A percentile compares a stretch with the other conserved stretches of the same genome.
phyloP scores from a whole-genome alignment of 2,113 vertebrate genomes.

The Oophaga pumilio region DNA sequence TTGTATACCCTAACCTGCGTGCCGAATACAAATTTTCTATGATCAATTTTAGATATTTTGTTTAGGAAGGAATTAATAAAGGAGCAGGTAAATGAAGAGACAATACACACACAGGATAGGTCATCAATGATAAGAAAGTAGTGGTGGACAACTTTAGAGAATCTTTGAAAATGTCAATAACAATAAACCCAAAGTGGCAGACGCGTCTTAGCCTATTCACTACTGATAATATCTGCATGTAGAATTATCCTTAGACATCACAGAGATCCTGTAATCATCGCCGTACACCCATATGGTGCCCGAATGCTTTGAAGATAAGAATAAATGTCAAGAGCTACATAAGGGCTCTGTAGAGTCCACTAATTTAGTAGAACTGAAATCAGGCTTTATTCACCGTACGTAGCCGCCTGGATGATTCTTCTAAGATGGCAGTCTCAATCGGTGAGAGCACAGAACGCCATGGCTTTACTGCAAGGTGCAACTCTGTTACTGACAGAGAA shows the following conservation, averaged over 20 bases:
- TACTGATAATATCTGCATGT: not conserved
- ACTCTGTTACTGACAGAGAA: not conserved
- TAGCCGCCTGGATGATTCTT: not conserved
- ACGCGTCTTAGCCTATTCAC: not conserved
- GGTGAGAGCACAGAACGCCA: not conserved
- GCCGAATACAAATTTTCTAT: not conserved
- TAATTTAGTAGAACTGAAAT: constrained; percentile 15
- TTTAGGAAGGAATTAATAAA: too few relatives aligned
- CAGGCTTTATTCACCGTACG: constrained; percentile 4
- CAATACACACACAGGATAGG: too few relatives aligned
- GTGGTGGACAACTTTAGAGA: not conserved
- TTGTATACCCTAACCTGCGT: not conserved
- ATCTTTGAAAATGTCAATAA: not conserved
- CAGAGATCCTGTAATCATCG: not conserved
- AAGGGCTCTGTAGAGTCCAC: constrained; percentile 9
- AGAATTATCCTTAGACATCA: not conserved
- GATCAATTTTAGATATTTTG: too few relatives aligned
- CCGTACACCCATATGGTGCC: not conserved
- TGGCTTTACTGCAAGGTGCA: not conserved
- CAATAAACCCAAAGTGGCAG: not conserved
- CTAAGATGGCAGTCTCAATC: constrained; percentile 8
- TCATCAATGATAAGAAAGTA: too few relatives aligned
- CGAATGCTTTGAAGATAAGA: not conserved
- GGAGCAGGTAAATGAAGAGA: too few relatives aligned
- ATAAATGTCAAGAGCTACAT: not conserved